Base-by-base conservation (phyloP, 2,113 vertebrate species). In the Orycteropus afer region DNA sequence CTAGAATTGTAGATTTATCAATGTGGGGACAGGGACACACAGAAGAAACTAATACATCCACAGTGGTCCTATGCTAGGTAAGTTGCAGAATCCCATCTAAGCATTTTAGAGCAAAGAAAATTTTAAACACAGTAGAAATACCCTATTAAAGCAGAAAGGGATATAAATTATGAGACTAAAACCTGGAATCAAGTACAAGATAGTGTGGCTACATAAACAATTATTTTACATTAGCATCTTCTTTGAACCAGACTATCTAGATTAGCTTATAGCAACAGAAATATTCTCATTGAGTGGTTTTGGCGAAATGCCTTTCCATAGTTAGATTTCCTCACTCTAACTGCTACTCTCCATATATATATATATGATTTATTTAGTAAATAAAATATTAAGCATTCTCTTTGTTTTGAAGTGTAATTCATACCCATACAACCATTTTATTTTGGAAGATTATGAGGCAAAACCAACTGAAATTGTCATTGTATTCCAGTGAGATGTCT, bases 91-190 rank as follows among this genome's bases (percentile, higher is more conserved):
- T 51, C 7, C 34, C 40, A 59, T 25, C n/a, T 79, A 80, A 71
- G 25, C 14, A 81, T 49, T 81, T 90, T 51, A 11, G 3, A 93
- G 80, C 8, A 90, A 69, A 94, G 40, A 22, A 83, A 55, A 55
- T 63, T 69, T 92, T 93, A 53, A 65, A 23, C 53, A 91, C 18
- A 91, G 34, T 63, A 78, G 86, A 90, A 45, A 67, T 94, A 23
- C 49, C 53, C 45, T 49, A 53, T 20, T 77, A 85, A 71, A 71
- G 32, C 13, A 85, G 34, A 61, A 37, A 84, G 23, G 1, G 63
- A 65, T 74, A 80, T 92, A 93, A 91, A 91, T 91, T 55, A 88
- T 92, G 69, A 86, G 23, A 55, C 7, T 89, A 76, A 84, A 8
- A 7, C 27, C 34, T 84, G 12, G 20, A 51, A 83, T 42, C 69